phyloP scores from a whole-genome alignment of 2,113 vertebrate species.

The Perccottus glenii region DNA sequence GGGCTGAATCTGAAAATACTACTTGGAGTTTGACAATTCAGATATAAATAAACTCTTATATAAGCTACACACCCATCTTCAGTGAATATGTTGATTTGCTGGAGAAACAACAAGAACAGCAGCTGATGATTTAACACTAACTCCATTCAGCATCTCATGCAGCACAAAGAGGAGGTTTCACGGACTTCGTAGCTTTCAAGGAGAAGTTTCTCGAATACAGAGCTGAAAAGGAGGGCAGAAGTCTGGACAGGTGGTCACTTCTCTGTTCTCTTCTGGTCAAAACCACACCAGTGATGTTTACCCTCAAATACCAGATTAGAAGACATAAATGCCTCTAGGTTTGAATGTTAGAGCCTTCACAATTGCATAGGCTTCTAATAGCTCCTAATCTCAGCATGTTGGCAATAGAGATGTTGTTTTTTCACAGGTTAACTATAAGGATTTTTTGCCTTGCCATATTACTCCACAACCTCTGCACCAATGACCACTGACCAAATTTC shows the following conservation, averaged over 20 bases:
- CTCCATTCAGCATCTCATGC: conserved; percentile 81
- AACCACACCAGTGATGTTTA: conserved; percentile 56
- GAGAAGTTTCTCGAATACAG: conserved; percentile 96
- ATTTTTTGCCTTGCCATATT: no score
- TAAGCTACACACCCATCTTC: conserved; percentile 92
- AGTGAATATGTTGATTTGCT: conserved; percentile 93
- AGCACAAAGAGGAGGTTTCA: conserved; percentile 93
- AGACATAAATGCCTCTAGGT: no score
- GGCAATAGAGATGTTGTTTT: background rate
- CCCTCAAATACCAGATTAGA: no score
- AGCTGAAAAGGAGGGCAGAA: conserved; percentile 92
- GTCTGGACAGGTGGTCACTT: conserved; percentile 86
- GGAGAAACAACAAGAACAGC: conserved; percentile 92
- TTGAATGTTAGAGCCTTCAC: no score
- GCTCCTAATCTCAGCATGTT: background rate
- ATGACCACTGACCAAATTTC: no score
- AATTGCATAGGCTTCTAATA: background rate
- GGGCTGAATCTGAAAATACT: conserved; percentile 89
- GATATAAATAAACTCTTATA: conserved; percentile 93
- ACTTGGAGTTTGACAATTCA: conserved; percentile 91
- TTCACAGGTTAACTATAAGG: conserved; percentile 9
- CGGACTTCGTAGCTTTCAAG: conserved; percentile 96
- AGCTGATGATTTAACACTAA: conserved; percentile 90
- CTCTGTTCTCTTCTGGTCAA: conserved; percentile 76
- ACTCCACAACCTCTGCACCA: no score